Evolutionary conservation across 2,113 vertebrate species (phyloP), one percentile per base, ranked within the genome.

Genomic region (Holacanthus passer): DNA sequence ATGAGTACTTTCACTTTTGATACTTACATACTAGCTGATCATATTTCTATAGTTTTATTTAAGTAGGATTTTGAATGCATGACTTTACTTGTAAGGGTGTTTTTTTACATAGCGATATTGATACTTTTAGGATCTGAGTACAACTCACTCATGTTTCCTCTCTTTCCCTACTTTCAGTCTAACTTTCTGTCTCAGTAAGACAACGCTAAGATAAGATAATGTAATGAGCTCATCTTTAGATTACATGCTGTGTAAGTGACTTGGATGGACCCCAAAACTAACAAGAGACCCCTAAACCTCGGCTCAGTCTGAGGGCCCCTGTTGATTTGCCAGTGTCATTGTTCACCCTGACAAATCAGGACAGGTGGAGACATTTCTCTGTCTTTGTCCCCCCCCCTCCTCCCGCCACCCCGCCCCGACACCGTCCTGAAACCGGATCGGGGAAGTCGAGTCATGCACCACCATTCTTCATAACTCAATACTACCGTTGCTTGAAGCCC

Each of bases 331-430:
- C 62, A n/a, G 71, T 73, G 80, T 83, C 85, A 79, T 85, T 89
- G 83, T 85, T 90, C 70, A 60, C 79, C 64, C 91, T 95, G 94
- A 95, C 94, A 85, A 90, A 93, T 88, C 84, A 76, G 83, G 91
- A 94, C 95, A 96, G 95, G 94, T 95, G 94, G 94, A 92, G 88
- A 84, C 74, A 85, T 76, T 92, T 77, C 73, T 67, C 80, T 47
- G 77, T 79, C 87, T 90, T 83, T 78, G 32, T 41, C 67, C 29
- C 68, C 67, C 35, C 45, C 12, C 73, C 17, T 7, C 41, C 39
- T 64, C 55, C 64, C 35, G 4, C 56, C 29, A 7, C 71, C 60
- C 69, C 19, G 16, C 74, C 83, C 84, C 56, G 63, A 65, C 74
- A 35, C 78, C 81, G 13, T 84, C 63, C 88, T 93, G 92, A 94